A percentile compares a stretch with the other conserved stretches of the same genome.
phyloP scores from a whole-genome alignment of 92 coral and sea anemone genomes.

The Scolanthus callimorphus region DNA sequence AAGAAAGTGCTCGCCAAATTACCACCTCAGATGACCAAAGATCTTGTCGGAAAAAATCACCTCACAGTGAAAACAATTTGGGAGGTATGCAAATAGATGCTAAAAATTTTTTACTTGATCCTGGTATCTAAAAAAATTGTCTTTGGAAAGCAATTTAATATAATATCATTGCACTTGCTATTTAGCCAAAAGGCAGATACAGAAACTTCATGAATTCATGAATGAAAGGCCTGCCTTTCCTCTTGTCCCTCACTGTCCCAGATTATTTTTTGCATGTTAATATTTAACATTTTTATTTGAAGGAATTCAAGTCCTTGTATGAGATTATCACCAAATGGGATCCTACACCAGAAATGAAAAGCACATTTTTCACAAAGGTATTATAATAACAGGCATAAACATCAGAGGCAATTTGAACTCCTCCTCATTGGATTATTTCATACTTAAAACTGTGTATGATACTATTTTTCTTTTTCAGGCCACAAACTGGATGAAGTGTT shows the following conservation, averaged over 20 bases:
- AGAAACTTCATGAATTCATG: too few relatives aligned
- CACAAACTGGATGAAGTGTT: background rate
- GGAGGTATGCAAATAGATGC: too few relatives aligned
- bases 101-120: too few relatives aligned
- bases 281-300: too few relatives aligned
- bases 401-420: background rate
- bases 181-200: too few relatives aligned
- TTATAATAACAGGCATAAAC: background rate
- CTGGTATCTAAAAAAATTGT: too few relatives aligned
- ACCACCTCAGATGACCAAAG: slow-evolving; percentile 11
- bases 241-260: too few relatives aligned
- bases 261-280: too few relatives aligned
- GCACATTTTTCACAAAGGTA: background rate
- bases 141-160: too few relatives aligned
- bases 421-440: background rate
- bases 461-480: background rate
- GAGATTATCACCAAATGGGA: background rate
- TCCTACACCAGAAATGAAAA: slow-evolving; percentile 1
- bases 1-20: slow-evolving; percentile 10
- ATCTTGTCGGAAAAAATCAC: slow-evolving; percentile 8
- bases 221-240: too few relatives aligned
- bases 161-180: too few relatives aligned
- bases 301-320: background rate
- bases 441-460: too few relatives aligned
- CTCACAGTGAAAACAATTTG: slow-evolving; percentile 8